phyloP scores from a whole-genome alignment of 2,113 vertebrate species.

The Tiliqua scincoides region DNA sequence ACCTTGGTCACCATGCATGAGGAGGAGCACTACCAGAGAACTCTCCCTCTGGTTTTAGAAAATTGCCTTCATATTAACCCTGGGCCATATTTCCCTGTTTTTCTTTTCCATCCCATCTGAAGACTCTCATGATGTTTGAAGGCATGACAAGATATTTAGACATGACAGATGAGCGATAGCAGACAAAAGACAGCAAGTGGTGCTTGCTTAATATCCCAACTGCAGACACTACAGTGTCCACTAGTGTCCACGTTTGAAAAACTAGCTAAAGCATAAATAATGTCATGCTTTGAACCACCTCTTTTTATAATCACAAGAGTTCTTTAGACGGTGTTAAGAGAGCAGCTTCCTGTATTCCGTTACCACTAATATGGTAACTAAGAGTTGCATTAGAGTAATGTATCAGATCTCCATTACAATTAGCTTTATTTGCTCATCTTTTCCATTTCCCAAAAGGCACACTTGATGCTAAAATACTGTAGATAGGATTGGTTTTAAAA shows the following conservation, averaged over 20 bases:
- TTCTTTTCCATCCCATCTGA: background rate
- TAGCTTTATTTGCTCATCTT: conserved; percentile 56
- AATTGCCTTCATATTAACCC: background rate
- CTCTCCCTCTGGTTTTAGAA: background rate
- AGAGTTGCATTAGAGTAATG: conserved; percentile 48
- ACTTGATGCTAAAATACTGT: conserved; percentile 40
- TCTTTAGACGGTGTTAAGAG: conserved; percentile 24
- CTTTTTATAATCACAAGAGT: conserved; percentile 47
- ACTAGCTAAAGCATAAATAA: conserved; percentile 50
- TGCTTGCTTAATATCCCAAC: too few relatives aligned
- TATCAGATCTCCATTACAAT: conserved; percentile 40
- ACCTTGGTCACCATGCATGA: background rate
- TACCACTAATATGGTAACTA: conserved; percentile 31
- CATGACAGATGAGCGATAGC: background rate
- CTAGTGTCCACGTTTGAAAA: conserved; percentile 8
- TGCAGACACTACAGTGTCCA: conserved; percentile 19
- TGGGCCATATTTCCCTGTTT: background rate
- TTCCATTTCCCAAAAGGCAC: conserved; percentile 48
- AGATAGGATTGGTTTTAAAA: conserved; percentile 43
- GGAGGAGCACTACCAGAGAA: background rate
- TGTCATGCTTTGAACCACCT: conserved; percentile 46
- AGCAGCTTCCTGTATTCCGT: conserved; percentile 39
- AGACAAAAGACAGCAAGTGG: too few relatives aligned
- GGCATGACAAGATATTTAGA: background rate
- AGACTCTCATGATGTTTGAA: background rate